Base-by-base conservation (phyloP, 2,888 invertebrate genomes). In the Coronaproctus castanopsis region DNA sequence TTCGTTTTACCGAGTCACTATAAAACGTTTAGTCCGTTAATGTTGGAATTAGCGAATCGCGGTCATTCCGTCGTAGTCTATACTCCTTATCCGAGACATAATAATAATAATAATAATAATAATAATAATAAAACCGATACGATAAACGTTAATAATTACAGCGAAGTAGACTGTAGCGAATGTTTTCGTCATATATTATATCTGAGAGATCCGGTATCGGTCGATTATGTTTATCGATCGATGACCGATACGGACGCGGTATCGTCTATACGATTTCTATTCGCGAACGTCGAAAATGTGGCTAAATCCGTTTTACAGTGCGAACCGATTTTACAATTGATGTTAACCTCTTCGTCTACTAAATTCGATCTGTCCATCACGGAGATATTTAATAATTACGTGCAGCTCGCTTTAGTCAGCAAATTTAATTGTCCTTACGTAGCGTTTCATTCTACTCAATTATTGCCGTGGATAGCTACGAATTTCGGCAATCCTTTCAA, bases 341-440 rank as follows among this genome's bases (percentile, higher is more conserved):
- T 36, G 36, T n/a, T n/a, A n/a, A n/a, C n/a, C n/a, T 8, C 36
- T 14, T 5, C 8, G 8, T 5, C 8, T 14, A 14, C 5, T 14
- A 20, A 21, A 36, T 59, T 24, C 66, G 85, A 87, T 69, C 69
- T 86, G 0, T 74, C 84, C 3, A 69, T 87, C 1, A 72, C 79
- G 57, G 85, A 87, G 70, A 78, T 78, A 59, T 86, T 87, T 68
- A 83, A 83, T 64, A 77, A 78, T 55, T 82, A 86, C 67, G 85
- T 86, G 68, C 79, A 79, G 68, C 70, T 83, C 64, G 81, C 79
- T 1, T 69, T 87, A 36, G 80, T 79, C 0, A 75, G 82, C 66
- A 77, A 79, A 65, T 75, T 83, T 18, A 70, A 76, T 52, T 24
- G 24, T 14, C 83, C 83, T 0, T 76, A 79, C 1, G 74, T 83